Evolutionary conservation across 2,113 vertebrate genomes (phyloP), one percentile per base, ranked within the genome.

Genomic region (Seriola dumerili): DNA sequence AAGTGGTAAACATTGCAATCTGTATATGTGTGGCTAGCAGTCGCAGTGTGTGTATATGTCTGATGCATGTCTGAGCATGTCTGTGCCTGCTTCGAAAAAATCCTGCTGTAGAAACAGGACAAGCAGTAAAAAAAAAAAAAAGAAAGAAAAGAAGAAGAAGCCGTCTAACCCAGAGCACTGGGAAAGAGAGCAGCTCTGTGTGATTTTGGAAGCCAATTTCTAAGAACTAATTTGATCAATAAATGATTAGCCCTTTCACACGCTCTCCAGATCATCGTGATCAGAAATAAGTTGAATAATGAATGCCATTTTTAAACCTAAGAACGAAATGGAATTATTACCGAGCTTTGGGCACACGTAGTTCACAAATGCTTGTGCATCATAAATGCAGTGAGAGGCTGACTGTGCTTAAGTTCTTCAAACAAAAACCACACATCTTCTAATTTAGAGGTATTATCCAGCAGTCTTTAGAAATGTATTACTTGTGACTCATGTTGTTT

Each of bases 171-270:
- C 73, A 54, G 46, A 46, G 21, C 48, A 21, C 9, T 34, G 32
- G 14, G 46, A 57, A 73, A 21, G 23, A 67, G 7, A 8, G 9
- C 34, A 64, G 9, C 40, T 69, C 62, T 46, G 65, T 38, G 3
- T 50, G 72, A 75, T 65, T 84, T 64, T 73, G 23, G 69, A 80
- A 77, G 50, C 42, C 63, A 80, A 83, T 84, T 73, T 85, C 62
- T 58, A 25, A 78, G 63, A 79, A 66, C 74, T 38, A 57, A 79
- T 79, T 83, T 80, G 64, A 85, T 88, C 72, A 76, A 83, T 88
- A 80, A 71, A 82, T 72, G 58, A 65, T 67, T 66, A 76, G 66
- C 52, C 52, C 65, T 85, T 75, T 55, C 12, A 66, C 0, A 8
- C 34, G 38, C 32, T 40, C 54, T 74, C 59, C 19, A 59, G 10